Conservation (phyloP, 2,888 invertebrate species). For the Neoascia interrupta region DNA sequence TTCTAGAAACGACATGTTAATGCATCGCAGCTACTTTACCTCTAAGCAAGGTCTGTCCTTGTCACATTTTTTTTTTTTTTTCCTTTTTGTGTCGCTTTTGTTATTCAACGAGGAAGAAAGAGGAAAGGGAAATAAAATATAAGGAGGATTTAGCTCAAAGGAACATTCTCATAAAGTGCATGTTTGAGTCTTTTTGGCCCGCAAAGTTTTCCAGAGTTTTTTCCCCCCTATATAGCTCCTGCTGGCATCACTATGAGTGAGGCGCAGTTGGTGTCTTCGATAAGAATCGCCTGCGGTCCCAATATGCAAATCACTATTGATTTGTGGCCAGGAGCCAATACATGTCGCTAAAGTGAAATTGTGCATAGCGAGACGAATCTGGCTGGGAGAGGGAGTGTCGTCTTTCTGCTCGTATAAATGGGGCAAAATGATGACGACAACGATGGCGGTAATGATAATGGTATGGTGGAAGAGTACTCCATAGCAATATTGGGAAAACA, state of each 20-base stretch:
- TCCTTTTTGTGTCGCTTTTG: no score
- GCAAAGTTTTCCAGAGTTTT: slow-evolving; percentile 6
- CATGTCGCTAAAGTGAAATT: slow-evolving; percentile 58
- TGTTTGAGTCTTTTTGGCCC: slow-evolving; percentile 29
- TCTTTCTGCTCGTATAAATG: slow-evolving; percentile 51
- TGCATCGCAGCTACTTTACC: no score
- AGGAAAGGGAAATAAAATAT: neutral
- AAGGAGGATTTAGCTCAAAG: slow-evolving; percentile 49
- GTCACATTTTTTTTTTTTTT: no score
- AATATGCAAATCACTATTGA: slow-evolving; percentile 68
- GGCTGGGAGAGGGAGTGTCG: neutral
- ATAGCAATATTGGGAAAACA: slow-evolving; percentile 37
- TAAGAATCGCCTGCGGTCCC: slow-evolving; percentile 42
- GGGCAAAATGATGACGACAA: slow-evolving; percentile 28
- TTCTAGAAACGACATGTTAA: no score
- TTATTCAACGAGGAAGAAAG: no score
- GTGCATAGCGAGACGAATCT: slow-evolving; percentile 46
- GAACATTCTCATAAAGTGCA: slow-evolving; percentile 64
- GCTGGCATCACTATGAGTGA: neutral
- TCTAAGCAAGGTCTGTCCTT: no score
- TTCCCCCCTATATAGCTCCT: neutral
- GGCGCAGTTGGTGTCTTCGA: neutral
- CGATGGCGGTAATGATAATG: slow-evolving; percentile 16
- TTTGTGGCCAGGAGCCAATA: slow-evolving; percentile 68
- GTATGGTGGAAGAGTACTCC: no score